Evolutionary conservation across 2,113 vertebrate genomes (phyloP).

Genomic region (Abramis brama): DNA sequence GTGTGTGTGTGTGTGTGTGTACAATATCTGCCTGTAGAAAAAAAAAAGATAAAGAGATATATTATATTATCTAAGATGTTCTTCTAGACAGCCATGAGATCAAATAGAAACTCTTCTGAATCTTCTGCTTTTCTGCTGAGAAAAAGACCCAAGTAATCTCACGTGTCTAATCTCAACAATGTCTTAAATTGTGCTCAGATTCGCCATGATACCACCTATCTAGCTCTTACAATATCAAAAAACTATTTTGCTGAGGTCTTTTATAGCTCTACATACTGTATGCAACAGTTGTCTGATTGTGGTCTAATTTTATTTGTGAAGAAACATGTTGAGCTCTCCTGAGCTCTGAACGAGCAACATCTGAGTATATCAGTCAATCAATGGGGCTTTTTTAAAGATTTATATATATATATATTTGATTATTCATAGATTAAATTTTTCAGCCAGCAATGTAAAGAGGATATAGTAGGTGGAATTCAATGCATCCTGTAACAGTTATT

Average conservation of each 20-base stretch:
- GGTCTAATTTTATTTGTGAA: neutral
- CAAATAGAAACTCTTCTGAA: neutral
- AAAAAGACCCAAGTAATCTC: neutral
- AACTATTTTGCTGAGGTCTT: neutral
- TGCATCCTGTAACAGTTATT: no score
- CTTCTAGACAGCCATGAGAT: neutral
- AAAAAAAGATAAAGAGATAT: neutral
- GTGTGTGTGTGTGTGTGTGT: neutral
- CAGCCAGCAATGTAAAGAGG: no score
- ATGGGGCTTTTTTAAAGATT: no score
- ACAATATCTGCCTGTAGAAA: neutral
- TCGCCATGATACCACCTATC: neutral
- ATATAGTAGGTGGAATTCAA: no score
- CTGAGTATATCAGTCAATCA: no score
- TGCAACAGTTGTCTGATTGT: neutral
- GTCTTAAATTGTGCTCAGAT: neutral
- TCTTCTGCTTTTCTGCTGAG: neutral
- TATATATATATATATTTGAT: no score
- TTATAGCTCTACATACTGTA: neutral
- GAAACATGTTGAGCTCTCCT: no score
- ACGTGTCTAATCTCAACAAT: neutral
- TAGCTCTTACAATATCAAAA: neutral
- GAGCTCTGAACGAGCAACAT: no score
- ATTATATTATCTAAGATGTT: neutral
- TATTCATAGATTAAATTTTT: no score